These are phyloP conservation scores for Phengaris arion DNA, from an alignment of 2,888 invertebrate genomes.

Conservation along the genomic window DNA sequence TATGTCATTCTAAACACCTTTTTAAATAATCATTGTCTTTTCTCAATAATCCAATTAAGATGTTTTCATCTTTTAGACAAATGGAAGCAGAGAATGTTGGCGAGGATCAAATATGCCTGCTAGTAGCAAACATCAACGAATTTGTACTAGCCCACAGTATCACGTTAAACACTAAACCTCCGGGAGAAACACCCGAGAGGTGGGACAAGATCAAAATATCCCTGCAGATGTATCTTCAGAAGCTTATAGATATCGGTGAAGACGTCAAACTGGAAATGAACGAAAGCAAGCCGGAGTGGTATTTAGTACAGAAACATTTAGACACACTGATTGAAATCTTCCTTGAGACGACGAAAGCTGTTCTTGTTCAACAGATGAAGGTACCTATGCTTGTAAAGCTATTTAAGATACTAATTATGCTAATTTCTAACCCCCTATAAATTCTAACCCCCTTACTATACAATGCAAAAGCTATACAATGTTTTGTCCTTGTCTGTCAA, in stretches of 20 bases:
- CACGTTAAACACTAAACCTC: slow-evolving; percentile 71
- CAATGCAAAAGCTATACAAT: too few species aligned
- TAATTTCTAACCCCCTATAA: not conserved
- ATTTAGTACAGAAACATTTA: slow-evolving; percentile 63
- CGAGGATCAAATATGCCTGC: slow-evolving; percentile 70
- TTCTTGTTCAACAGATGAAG: slow-evolving; percentile 80
- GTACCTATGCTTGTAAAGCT: slow-evolving; percentile 45
- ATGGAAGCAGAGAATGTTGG: slow-evolving; percentile 55
- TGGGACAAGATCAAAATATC: slow-evolving; percentile 76
- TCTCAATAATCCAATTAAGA: not conserved
- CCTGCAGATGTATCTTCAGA: slow-evolving; percentile 68
- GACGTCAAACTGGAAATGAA: slow-evolving; percentile 73
- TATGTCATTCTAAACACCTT: too few species aligned
- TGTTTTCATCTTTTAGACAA: slow-evolving; percentile 53
- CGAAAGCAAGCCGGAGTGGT: slow-evolving; percentile 66
- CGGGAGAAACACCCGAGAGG: slow-evolving; percentile 70
- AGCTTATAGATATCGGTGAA: slow-evolving; percentile 71
- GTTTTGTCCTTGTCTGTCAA: too few species aligned
- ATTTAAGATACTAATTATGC: not conserved
- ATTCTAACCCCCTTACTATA: too few species aligned
- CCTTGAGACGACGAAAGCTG: slow-evolving; percentile 78
- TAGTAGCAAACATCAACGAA: slow-evolving; percentile 79
- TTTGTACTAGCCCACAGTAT: slow-evolving; percentile 78
- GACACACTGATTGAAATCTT: slow-evolving; percentile 78
- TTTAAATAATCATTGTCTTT: too few species aligned